Evolutionary conservation across 2,113 vertebrate genomes (phyloP), one percentile per base, ranked within the genome.

Genomic region (Ameiurus melas): DNA sequence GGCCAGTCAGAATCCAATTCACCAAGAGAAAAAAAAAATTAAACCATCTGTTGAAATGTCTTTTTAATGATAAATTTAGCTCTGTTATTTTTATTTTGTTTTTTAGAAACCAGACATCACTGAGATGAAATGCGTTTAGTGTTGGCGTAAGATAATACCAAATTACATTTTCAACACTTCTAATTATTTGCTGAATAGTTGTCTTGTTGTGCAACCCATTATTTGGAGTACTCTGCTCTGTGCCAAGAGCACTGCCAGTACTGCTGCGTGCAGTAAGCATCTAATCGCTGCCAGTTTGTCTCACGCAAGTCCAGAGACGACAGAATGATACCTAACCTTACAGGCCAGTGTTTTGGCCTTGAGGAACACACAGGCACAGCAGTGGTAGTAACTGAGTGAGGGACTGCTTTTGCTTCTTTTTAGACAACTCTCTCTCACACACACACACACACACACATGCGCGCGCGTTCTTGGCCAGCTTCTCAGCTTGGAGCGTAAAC

Each of bases 171-270:
- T 85, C 64, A 84, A 55, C 90, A 85, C 39, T 80, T 90, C 68
- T 88, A 90, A 90, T 90, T 86, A 87, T 81, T 87, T 75, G 82
- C 64, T 88, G 86, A 88, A 88, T 88, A 82, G 58, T 9, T 83
- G 83, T 70, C 82, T 82, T 66, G 66, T 51, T 33, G 47, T 82
- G 64, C 47, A 77, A 60, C 58, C 85, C 77, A 80, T 90, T 90
- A 89, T 87, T 90, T 89, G 66, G 58, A 51, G 36, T 85, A 57
- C 78, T 89, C 33, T 58, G 57, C 85, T 66, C 82, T 58, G 39
- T 89, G 88, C 88, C 90, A 89, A 87, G 58, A 39, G 27, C 77
- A 16, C 5, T 51, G 39, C 39, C 83, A 58, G 84, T 17, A 57
- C 53, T 16, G 83, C 43, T 43, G 68, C 25, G 55, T 75, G 84